Evolutionary conservation across 2,113 vertebrate genomes (phyloP).

Genomic region (Chroicocephalus ridibundus): DNA sequence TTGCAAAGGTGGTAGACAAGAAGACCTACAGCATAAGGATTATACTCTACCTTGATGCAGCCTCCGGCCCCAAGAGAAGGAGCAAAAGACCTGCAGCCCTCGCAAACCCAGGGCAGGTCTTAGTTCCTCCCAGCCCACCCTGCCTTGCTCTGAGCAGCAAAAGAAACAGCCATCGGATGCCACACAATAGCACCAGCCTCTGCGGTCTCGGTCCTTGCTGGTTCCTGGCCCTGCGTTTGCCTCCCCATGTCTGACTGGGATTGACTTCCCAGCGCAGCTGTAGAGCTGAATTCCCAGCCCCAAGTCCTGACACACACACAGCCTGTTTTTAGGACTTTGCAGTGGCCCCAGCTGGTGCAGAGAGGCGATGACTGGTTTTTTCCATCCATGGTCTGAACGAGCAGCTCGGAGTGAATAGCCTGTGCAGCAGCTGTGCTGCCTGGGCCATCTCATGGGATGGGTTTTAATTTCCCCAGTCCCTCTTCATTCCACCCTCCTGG

Average conservation of each 20-base stretch:
- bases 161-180: not conserved
- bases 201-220: not conserved
- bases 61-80: not conserved
- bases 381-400: conserved; percentile 6
- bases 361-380: not conserved
- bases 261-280: not conserved
- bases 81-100: not conserved
- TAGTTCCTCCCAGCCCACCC: not conserved
- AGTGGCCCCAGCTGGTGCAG: conserved; percentile 27
- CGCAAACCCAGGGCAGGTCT: not conserved
- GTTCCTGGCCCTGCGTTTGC: not conserved
- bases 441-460: not conserved
- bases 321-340: not conserved
- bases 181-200: accelerated
- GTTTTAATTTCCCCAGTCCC: conserved; percentile 40
- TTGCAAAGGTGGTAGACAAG: not conserved
- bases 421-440: conserved; percentile 45
- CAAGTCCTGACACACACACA: not conserved
- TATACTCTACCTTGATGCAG: not conserved
- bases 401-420: conserved; percentile 3
- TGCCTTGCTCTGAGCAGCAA: not conserved
- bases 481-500: conserved; percentile 15
- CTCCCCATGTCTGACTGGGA: accelerated
- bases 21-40: not conserved
- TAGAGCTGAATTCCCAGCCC: not conserved